These are phyloP conservation scores for Xestia ashworthii DNA, from an alignment of 2,888 invertebrate genomes.

Conservation along the genomic window DNA sequence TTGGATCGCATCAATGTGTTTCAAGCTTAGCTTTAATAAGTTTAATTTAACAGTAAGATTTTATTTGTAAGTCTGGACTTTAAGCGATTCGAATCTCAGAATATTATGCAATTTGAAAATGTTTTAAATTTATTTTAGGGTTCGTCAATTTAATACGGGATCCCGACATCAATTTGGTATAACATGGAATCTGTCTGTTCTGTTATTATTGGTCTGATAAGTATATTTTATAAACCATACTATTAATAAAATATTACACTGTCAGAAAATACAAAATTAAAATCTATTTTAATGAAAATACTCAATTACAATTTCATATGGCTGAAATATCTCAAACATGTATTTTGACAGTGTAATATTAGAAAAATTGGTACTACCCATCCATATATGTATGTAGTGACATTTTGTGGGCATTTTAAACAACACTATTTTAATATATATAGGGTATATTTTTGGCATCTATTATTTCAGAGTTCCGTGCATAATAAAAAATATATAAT, in stretches of 20 bases:
- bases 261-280: slow-evolving; percentile 16
- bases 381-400: slow-evolving; percentile 33
- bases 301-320: background rate
- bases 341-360: slow-evolving; percentile 46
- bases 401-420: slow-evolving; percentile 55
- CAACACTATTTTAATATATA: slow-evolving; percentile 46
- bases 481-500: slow-evolving; percentile 21
- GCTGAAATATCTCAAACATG: background rate
- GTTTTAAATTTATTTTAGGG: background rate
- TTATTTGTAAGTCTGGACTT: slow-evolving; percentile 11
- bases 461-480: slow-evolving; percentile 65
- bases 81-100: slow-evolving; percentile 34
- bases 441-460: slow-evolving; percentile 69
- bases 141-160: background rate
- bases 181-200: slow-evolving; percentile 24
- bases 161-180: slow-evolving; percentile 1
- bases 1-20: background rate
- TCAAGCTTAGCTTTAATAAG: background rate
- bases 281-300: background rate
- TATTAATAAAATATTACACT: slow-evolving; percentile 31
- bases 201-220: slow-evolving; percentile 44
- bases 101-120: background rate
- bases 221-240: slow-evolving; percentile 21
- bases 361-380: slow-evolving; percentile 15
- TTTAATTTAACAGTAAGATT: slow-evolving; percentile 15